phyloP scores from a whole-genome alignment of 2,113 vertebrate species.

The Stigmatopora argus region DNA sequence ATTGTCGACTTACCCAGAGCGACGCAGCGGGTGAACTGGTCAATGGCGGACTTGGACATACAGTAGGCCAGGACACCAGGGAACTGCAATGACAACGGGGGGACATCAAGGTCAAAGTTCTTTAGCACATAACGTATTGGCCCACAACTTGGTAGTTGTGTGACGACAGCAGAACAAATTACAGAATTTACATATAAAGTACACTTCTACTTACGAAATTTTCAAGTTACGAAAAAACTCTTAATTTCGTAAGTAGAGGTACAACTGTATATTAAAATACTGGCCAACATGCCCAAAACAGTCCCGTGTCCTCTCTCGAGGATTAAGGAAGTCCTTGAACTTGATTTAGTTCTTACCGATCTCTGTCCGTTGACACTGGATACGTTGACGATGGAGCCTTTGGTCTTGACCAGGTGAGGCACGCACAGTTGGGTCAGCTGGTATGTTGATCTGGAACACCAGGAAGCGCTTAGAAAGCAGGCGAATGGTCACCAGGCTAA shows the following conservation, averaged over 20 bases:
- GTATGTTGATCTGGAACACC: conserved; percentile 63
- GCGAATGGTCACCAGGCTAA: too few relatives aligned
- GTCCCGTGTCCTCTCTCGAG: too few relatives aligned
- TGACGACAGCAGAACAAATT: too few relatives aligned
- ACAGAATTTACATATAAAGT: too few relatives aligned
- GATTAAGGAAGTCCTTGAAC: too few relatives aligned
- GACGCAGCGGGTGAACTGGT: conserved; percentile 74
- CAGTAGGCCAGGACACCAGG: conserved; percentile 76
- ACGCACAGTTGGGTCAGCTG: conserved; percentile 74
- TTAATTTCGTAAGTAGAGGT: too few relatives aligned
- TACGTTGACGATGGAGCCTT: conserved; percentile 75
- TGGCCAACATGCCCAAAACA: too few relatives aligned
- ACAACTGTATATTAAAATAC: too few relatives aligned
- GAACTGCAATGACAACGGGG: conserved; percentile 55
- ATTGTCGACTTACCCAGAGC: conserved; percentile 66
- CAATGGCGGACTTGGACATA: conserved; percentile 79
- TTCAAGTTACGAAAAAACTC: too few relatives aligned
- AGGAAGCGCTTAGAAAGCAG: neutral
- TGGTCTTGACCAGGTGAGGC: conserved; percentile 72
- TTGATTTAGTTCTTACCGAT: conserved; percentile 57
- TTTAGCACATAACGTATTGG: neutral
- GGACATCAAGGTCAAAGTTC: neutral
- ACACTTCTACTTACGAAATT: too few relatives aligned
- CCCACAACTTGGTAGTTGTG: too few relatives aligned
- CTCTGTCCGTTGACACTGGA: conserved; percentile 78